Evolutionary conservation across 2,797 vertebrate genomes (phyloP).

Genomic region (Macrochelys suwanniensis): DNA sequence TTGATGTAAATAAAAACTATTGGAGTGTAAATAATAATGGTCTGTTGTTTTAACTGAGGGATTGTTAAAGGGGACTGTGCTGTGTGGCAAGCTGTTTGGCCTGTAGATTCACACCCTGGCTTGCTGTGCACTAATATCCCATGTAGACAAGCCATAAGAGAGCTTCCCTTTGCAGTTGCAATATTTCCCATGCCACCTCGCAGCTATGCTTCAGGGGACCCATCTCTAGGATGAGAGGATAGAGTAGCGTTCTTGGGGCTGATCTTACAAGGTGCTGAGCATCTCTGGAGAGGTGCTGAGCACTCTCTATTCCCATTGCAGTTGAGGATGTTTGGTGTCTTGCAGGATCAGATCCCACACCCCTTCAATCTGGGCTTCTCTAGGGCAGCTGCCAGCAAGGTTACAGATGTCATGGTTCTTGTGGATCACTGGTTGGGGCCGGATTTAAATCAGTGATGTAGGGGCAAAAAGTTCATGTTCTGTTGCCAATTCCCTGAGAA

Average conservation of each 20-base stretch:
- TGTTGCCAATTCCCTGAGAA: not conserved
- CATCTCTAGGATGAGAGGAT: not conserved
- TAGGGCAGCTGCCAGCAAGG: not conserved
- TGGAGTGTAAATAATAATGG: not conserved
- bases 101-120: not conserved
- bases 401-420: not conserved
- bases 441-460: fast-evolving
- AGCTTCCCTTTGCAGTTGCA: not conserved
- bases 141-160: not conserved
- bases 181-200: not conserved
- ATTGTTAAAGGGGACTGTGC: not conserved
- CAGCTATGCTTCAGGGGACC: fast-evolving
- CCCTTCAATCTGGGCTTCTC: not conserved
- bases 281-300: not conserved
- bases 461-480: not conserved
- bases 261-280: not conserved
- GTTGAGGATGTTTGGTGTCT: not conserved
- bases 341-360: not conserved
- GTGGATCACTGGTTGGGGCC: not conserved
- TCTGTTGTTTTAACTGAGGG: not conserved
- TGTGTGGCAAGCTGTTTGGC: not conserved
- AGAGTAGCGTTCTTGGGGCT: not conserved
- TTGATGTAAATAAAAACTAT: not conserved
- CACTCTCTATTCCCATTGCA: not conserved
- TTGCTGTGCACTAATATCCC: not conserved